These are phyloP conservation scores for Penaeus vannamei DNA, from an alignment of 1,140 invertebrate species.

Conservation along the genomic window DNA sequence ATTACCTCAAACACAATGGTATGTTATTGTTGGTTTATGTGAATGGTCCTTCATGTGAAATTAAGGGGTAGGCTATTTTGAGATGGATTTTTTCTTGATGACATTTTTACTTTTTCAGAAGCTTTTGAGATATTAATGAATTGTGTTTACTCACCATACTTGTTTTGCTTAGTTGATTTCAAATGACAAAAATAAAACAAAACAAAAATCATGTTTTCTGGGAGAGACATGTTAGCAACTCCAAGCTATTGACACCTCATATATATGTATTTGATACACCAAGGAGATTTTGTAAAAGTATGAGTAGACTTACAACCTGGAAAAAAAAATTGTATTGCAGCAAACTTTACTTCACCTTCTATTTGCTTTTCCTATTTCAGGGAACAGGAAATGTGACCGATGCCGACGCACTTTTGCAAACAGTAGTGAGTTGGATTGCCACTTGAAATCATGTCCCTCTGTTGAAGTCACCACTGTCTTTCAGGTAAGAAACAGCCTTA, in stretches of 20 bases:
- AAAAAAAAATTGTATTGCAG: neutral
- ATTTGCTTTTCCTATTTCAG: neutral
- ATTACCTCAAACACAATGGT: conserved; percentile 58
- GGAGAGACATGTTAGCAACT: neutral
- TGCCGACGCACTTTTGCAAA: conserved; percentile 11
- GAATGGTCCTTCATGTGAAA: too few species aligned
- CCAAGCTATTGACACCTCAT: neutral
- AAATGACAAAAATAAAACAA: too few species aligned
- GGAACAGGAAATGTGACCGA: conserved; percentile 11
- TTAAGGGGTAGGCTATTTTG: too few species aligned
- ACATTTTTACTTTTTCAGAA: too few species aligned
- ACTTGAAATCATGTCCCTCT: conserved; percentile 34
- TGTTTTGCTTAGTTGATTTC: too few species aligned
- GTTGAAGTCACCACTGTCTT: conserved; percentile 7
- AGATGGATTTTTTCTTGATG: too few species aligned
- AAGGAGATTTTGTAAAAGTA: too few species aligned
- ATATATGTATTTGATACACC: neutral
- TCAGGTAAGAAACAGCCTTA: neutral
- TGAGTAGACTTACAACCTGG: too few species aligned
- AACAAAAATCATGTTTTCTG: neutral
- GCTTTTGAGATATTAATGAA: too few species aligned
- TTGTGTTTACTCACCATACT: too few species aligned
- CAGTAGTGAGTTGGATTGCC: neutral
- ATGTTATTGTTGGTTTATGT: neutral
- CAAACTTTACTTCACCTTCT: neutral